These are phyloP conservation scores for Heliocidaris erythrogramma DNA, from an alignment of 35 echinoderm and acorn worm genomes.

Conservation along the genomic window DNA sequence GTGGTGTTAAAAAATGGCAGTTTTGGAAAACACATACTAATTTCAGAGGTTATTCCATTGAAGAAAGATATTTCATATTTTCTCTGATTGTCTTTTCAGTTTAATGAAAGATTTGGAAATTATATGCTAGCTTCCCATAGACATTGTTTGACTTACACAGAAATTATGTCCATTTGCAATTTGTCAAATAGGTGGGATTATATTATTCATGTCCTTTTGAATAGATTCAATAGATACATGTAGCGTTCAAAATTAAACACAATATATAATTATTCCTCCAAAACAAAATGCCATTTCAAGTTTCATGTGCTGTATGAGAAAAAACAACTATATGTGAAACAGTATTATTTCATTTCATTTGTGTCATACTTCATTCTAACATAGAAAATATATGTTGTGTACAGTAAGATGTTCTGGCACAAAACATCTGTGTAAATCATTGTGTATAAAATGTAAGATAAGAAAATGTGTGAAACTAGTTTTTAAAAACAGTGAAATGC, in stretches of 20 bases:
- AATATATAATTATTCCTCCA: not conserved
- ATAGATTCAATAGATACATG: not conserved
- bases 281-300: not conserved
- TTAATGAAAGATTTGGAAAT: not conserved
- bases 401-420: not conserved
- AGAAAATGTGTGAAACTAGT: constrained; percentile 2
- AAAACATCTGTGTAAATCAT: not conserved
- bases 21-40: not conserved
- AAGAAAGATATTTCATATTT: not conserved
- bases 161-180: not conserved
- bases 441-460: not conserved
- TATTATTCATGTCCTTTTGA: not conserved
- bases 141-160: not conserved
- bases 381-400: not conserved
- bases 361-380: not conserved
- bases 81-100: not conserved
- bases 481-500: constrained; percentile 6
- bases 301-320: not conserved
- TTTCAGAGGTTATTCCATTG: not conserved
- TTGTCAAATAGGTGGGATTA: not conserved
- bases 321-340: not conserved
- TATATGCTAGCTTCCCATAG: not conserved
- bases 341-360: not conserved
- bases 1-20: not conserved
- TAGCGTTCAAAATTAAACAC: not conserved